A percentile compares a stretch with the other conserved stretches of the same genome.
phyloP scores from a whole-genome alignment of 2,888 invertebrate genomes.

The Octonoba sinensis region DNA sequence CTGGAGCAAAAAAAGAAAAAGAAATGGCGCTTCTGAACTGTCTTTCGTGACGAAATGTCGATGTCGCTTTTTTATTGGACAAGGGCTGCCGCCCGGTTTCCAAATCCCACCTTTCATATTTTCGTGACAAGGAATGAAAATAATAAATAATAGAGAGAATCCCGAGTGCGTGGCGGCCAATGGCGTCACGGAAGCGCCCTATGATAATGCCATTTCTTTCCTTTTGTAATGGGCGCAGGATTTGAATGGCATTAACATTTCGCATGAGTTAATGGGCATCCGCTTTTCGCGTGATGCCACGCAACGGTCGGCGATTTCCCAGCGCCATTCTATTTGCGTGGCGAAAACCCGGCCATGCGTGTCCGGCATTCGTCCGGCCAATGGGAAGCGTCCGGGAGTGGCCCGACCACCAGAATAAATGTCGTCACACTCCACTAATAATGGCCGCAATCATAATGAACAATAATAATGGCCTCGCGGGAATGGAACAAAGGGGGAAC shows the following conservation, averaged over 20 bases:
- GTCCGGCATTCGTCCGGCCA: constrained; percentile 23
- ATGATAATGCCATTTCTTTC: constrained; percentile 3
- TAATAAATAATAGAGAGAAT: background rate
- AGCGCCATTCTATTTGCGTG: constrained; percentile 10
- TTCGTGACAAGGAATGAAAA: constrained; percentile 22
- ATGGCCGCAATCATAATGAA: constrained; percentile 43
- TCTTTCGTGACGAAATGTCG: constrained; percentile 15
- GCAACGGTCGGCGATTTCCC: constrained; percentile 14
- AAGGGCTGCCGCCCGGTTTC: constrained; percentile 25
- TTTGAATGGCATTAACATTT: constrained; percentile 29
- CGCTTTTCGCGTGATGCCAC: constrained; percentile 20
- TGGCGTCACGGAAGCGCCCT: constrained; percentile 17
- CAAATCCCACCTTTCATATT: constrained; percentile 18
- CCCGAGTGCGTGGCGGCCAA: constrained; percentile 10
- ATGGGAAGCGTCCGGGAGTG: constrained; percentile 36
- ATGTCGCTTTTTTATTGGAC: constrained; percentile 19
- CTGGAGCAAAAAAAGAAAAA: background rate
- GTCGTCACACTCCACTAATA: constrained; percentile 50
- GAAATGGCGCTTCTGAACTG: constrained; percentile 1
- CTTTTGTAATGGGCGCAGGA: constrained; percentile 15
- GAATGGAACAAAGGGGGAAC: background rate
- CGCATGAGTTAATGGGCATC: constrained; percentile 27
- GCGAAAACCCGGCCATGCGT: constrained; percentile 15
- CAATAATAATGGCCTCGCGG: constrained; percentile 24
- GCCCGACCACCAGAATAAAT: constrained; percentile 9